Percentiles rank a stretch among this genome's conserved stretches.
Conservation (phyloP, 2,888 invertebrate species). For the Hemistola chrysoprasaria region DNA sequence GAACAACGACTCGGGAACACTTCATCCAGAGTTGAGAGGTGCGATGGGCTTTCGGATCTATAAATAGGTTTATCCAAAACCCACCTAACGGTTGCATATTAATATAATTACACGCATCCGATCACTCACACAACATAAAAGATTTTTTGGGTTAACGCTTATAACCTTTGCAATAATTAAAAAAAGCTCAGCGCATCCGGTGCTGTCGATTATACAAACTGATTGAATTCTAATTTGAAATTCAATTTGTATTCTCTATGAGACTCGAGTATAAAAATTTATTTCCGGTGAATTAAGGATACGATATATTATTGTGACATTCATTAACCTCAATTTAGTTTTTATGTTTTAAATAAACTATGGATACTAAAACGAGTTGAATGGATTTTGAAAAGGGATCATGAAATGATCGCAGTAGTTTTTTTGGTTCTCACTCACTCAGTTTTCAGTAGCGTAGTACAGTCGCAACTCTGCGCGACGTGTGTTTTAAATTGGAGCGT, state of each 20-base stretch:
- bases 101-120: conserved; percentile 44
- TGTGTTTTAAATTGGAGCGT: conserved; percentile 75
- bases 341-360: conserved; percentile 34
- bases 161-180: conserved; percentile 77
- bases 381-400: conserved; percentile 5
- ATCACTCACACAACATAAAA: conserved; percentile 45
- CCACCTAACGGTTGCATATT: conserved; percentile 40
- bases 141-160: conserved; percentile 49
- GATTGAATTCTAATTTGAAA: conserved; percentile 72
- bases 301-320: conserved; percentile 45
- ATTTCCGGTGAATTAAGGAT: conserved; percentile 65
- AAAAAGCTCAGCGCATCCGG: conserved; percentile 67
- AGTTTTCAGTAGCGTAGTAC: conserved; percentile 32
- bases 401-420: conserved; percentile 12
- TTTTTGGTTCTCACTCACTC: conserved; percentile 32
- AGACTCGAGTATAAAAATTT: conserved; percentile 56
- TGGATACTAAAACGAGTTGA: conserved; percentile 6
- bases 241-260: conserved; percentile 64
- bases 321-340: conserved; percentile 54
- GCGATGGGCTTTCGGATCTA: conserved; percentile 29
- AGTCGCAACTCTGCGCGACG: conserved; percentile 43
- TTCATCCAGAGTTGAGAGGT: conserved; percentile 66
- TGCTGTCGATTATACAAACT: conserved; percentile 53
- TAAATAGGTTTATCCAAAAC: conserved; percentile 38
- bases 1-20: conserved; percentile 54